Conservation (phyloP, 2,888 invertebrate species). For the Drosophila stalkeri region DNA sequence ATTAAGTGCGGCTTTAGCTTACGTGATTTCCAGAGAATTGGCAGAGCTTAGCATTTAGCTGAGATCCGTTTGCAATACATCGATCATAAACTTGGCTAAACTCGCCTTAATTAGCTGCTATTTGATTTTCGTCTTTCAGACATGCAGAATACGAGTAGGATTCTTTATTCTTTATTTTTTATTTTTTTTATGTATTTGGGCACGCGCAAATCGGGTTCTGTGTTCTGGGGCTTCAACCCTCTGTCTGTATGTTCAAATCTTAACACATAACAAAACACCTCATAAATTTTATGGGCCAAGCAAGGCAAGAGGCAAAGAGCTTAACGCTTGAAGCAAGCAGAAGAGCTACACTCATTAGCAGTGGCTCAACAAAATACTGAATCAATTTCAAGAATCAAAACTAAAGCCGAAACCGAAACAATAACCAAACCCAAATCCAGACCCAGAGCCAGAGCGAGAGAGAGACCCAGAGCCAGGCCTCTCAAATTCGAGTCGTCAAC, state of each 20-base stretch:
- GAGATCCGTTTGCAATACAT: slow-evolving; percentile 56
- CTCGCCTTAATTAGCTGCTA: slow-evolving; percentile 62
- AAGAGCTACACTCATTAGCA: slow-evolving; percentile 62
- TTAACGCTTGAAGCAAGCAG: slow-evolving; percentile 19
- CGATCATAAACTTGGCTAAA: slow-evolving; percentile 72
- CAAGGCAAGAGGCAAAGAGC: slow-evolving; percentile 34
- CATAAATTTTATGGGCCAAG: slow-evolving; percentile 69
- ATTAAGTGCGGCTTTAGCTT: slow-evolving; percentile 42
- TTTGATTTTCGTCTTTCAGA: slow-evolving; percentile 44
- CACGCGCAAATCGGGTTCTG: slow-evolving; percentile 52
- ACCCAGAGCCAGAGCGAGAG: not conserved
- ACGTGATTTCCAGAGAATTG: slow-evolving; percentile 59
- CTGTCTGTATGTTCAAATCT: slow-evolving; percentile 32
- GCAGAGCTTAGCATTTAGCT: slow-evolving; percentile 25
- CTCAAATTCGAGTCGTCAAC: slow-evolving; percentile 29
- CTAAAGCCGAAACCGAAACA: slow-evolving; percentile 24
- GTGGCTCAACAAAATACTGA: slow-evolving; percentile 34
- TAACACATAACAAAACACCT: slow-evolving; percentile 77
- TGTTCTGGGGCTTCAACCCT: slow-evolving; percentile 7
- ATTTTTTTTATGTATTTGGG: slow-evolving; percentile 27
- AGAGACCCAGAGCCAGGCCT: slow-evolving; percentile 33
- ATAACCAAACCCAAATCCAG: slow-evolving; percentile 21
- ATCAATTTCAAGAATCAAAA: slow-evolving; percentile 44
- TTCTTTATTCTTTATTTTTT: not conserved
- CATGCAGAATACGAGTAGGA: slow-evolving; percentile 8